A percentile compares a stretch with the other conserved stretches of the same genome.
phyloP scores from a whole-genome alignment of 2,797 vertebrate genomes.

The Triplophysa yarkandensis region DNA sequence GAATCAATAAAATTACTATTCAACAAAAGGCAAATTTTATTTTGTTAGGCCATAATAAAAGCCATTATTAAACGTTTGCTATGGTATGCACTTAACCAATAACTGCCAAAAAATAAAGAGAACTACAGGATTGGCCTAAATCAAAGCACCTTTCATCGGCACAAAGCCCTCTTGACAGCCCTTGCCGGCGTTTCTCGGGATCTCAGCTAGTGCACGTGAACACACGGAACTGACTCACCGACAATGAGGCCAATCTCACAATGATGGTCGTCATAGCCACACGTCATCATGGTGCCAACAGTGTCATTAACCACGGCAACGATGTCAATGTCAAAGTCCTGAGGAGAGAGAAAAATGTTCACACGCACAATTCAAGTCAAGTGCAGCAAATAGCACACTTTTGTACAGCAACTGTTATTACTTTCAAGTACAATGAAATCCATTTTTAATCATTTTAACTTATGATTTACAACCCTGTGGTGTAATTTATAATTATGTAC shows the following conservation, averaged over 20 bases:
- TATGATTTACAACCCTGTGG: no score
- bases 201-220: background rate
- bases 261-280: constrained; percentile 92
- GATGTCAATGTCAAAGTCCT: constrained; percentile 96
- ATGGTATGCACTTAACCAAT: constrained; percentile 8
- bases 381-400: background rate
- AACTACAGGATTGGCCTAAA: background rate
- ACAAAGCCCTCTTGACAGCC: background rate
- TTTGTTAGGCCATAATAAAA: background rate
- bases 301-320: constrained; percentile 95
- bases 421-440: no score
- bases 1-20: background rate
- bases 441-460: no score
- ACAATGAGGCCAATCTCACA: constrained; percentile 96
- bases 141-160: background rate
- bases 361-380: background rate
- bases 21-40: background rate
- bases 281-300: constrained; percentile 98
- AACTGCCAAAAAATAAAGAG: background rate
- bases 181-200: background rate
- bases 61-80: background rate
- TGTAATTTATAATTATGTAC: no score
- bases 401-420: no score
- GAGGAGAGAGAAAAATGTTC: constrained; percentile 37
- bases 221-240: constrained; percentile 73